Evolutionary conservation across 2,888 invertebrate genomes (phyloP).

Genomic region (Crocallis elinguaria): DNA sequence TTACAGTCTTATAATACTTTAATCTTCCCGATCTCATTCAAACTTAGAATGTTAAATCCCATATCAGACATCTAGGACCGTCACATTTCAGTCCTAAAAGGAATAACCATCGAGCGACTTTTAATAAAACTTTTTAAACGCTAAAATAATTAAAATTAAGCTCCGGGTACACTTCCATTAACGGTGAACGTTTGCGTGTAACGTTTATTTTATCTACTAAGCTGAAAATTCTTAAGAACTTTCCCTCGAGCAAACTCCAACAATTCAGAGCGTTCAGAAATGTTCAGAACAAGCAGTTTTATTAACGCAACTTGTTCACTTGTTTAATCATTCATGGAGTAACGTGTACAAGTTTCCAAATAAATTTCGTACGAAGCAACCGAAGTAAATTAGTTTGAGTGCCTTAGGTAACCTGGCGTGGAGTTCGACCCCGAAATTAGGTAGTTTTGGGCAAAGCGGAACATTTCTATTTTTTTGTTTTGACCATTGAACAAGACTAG

Average conservation of each 20-base stretch:
- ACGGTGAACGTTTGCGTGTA: conserved; percentile 41
- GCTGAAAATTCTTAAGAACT: conserved; percentile 48
- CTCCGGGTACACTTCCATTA: conserved; percentile 31
- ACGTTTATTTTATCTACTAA: conserved; percentile 45
- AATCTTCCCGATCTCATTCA: conserved; percentile 17
- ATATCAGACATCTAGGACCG: conserved; percentile 30
- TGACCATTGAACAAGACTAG: conserved; percentile 5
- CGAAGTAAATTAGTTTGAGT: conserved; percentile 52
- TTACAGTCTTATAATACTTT: conserved; percentile 12
- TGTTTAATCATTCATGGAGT: conserved; percentile 59
- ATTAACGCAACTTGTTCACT: conserved; percentile 54
- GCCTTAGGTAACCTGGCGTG: conserved; percentile 45
- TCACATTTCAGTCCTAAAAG: conserved; percentile 15
- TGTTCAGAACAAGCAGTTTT: conserved; percentile 45
- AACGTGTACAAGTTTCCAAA: conserved; percentile 57
- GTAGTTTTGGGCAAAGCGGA: neutral
- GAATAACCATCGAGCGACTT: conserved; percentile 17
- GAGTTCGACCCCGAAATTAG: conserved; percentile 8
- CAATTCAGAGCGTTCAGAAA: conserved; percentile 40
- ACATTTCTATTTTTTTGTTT: neutral
- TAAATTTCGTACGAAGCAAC: conserved; percentile 54
- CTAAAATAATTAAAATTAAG: conserved; percentile 42
- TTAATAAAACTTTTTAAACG: conserved; percentile 31
- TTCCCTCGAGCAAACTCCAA: conserved; percentile 40
- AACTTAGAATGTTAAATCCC: conserved; percentile 21